Evolutionary conservation across 1,140 invertebrate species (phyloP).

Genomic region (Zophobas atratus): DNA sequence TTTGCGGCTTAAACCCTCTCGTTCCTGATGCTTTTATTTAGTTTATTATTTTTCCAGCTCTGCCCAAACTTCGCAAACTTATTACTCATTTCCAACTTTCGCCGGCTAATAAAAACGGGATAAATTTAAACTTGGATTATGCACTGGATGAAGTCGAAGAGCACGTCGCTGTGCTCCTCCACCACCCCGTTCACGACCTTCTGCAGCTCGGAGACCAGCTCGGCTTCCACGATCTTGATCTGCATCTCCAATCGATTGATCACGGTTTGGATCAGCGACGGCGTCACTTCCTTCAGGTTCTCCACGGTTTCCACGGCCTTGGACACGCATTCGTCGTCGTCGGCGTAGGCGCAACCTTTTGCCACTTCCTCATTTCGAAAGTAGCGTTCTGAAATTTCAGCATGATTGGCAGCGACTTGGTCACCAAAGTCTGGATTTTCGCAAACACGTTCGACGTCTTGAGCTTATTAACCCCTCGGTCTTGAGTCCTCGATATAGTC

Average conservation of each 20-base stretch:
- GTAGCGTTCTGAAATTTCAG: too few species aligned
- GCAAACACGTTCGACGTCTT: too few species aligned
- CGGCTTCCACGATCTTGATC: neutral
- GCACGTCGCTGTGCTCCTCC: neutral
- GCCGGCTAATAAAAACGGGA: neutral
- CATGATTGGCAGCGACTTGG: too few species aligned
- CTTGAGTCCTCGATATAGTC: neutral
- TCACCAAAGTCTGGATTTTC: too few species aligned
- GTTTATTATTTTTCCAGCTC: slow-evolving; percentile 13
- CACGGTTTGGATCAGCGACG: neutral
- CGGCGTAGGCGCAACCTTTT: neutral
- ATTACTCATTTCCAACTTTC: neutral
- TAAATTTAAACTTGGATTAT: neutral
- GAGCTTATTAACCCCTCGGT: neutral
- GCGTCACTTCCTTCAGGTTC: neutral
- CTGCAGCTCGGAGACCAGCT: neutral
- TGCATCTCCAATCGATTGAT: slow-evolving; percentile 13
- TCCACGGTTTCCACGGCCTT: neutral
- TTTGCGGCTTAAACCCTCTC: slow-evolving; percentile 24
- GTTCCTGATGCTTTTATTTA: slow-evolving; percentile 25
- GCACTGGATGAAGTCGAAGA: neutral
- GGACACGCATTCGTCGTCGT: neutral
- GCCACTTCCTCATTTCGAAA: too few species aligned
- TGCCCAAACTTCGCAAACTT: neutral
- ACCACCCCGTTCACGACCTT: neutral